Percentiles rank a stretch among this genome's conserved stretches.
These are phyloP conservation scores for Cephalopholis sonnerati DNA, from an alignment of 2,113 vertebrate genomes.

Conservation along the genomic window DNA sequence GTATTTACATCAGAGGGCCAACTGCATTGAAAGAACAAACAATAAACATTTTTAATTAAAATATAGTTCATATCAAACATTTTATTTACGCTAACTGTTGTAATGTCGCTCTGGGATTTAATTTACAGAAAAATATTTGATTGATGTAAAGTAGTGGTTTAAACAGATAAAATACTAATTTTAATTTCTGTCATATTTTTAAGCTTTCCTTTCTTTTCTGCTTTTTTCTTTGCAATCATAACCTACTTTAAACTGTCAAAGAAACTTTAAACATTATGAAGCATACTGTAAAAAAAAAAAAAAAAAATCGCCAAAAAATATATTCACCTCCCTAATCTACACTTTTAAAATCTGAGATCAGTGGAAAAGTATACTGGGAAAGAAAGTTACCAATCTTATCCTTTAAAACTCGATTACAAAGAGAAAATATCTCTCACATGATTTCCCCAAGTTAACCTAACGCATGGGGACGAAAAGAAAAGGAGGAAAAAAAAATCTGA, in stretches of 20 bases:
- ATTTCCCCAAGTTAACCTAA: slow-evolving; percentile 80
- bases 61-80: not conserved
- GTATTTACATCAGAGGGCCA: slow-evolving; percentile 48
- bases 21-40: slow-evolving; percentile 13
- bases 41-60: slow-evolving; percentile 39
- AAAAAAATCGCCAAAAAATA: slow-evolving; percentile 8
- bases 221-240: slow-evolving; percentile 3
- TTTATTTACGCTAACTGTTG: slow-evolving; percentile 15
- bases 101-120: not conserved
- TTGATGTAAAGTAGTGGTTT: not conserved
- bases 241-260: slow-evolving; percentile 15
- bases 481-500: slow-evolving; percentile 36
- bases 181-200: not conserved
- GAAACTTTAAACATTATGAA: slow-evolving; percentile 38
- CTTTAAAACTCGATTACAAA: slow-evolving; percentile 75
- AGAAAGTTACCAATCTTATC: slow-evolving; percentile 75
- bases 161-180: not conserved
- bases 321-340: slow-evolving; percentile 47
- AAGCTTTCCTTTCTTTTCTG: not conserved
- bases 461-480: slow-evolving; percentile 54
- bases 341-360: slow-evolving; percentile 62
- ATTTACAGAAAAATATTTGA: not conserved
- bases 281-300: slow-evolving; percentile 16
- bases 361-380: slow-evolving; percentile 55
- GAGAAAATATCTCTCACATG: slow-evolving; percentile 73